Base-by-base conservation (phyloP, 1,140 invertebrate species). In the Lordiphosa collinella region DNA sequence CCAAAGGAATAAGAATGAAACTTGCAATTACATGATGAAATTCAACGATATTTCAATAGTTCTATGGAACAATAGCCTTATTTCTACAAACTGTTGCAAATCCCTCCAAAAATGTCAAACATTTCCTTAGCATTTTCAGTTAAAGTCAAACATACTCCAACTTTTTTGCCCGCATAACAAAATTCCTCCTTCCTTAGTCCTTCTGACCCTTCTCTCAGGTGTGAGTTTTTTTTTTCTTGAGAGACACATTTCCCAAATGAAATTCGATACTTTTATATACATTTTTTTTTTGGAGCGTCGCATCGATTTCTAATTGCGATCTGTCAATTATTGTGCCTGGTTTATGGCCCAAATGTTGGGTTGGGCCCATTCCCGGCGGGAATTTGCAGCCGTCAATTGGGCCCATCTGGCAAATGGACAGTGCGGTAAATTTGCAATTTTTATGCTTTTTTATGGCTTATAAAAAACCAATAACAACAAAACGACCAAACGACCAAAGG, bases 381-480 rank as follows among this genome's bases (percentile, higher is more conserved):
- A 63, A 34, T 59, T 37, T 37, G 34, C 32, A 38, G 43, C 59
- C 69, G 67, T 76, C 78, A 75, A 76, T 52, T 78, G 72, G 72
- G 38, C 56, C 70, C 72, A 76, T 76, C 73, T 68, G 74, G 59
- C 68, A 73, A 73, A 75, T 76, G 71, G 73, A 57, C 73, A 65
- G 53, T 72, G 65, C 32, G n/a, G 52, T 47, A 76, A 67, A 71
- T 68, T 80, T 76, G 59, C 78, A 72, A 82, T 78, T 82, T 78
- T 60, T 29, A 46, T 70, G 44, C 64, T 35, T 69, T 69, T 70
- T 70, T 82, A 82, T 82, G 78, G 78, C 72, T 72, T 82, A 84
- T 82, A 84, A 82, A 82, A 82, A 84, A 62, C 49, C 72, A 82
- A 82, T 82, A 82, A 78, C 58, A 84, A 84, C 71, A 82, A n/a